These are phyloP conservation scores for Trichopria drosophilae DNA, from an alignment of 2,888 invertebrate species.

Conservation along the genomic window DNA sequence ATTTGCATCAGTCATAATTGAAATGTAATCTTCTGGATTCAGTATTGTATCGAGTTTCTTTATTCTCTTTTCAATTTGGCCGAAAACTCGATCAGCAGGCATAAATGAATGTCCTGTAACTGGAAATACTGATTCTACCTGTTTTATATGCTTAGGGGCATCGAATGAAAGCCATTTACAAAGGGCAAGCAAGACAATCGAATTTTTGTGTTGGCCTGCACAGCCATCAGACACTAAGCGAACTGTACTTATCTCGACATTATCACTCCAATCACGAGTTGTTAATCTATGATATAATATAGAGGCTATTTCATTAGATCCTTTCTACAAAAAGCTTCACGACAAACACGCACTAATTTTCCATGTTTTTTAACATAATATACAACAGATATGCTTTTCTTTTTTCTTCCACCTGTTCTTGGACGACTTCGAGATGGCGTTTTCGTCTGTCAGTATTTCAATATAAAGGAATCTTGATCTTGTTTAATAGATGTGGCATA, in stretches of 20 bases:
- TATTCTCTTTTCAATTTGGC: no score
- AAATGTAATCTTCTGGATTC: conserved; percentile 1
- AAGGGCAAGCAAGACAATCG: neutral
- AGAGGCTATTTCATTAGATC: conserved; percentile 15
- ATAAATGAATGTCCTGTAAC: conserved; percentile 17
- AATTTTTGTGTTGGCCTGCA: conserved; percentile 13
- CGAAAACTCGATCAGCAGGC: conserved; percentile 17
- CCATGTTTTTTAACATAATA: no score
- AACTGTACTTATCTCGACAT: neutral
- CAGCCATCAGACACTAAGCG: conserved; percentile 14
- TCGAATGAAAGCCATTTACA: no score
- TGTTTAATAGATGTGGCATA: conserved; percentile 1
- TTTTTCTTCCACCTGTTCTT: no score
- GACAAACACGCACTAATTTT: no score
- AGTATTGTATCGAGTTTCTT: conserved; percentile 10
- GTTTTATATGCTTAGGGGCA: conserved; percentile 1
- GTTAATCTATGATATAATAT: neutral
- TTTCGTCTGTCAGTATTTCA: conserved; percentile 7
- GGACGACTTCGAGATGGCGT: no score
- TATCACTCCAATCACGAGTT: conserved; percentile 1
- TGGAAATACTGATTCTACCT: conserved; percentile 9
- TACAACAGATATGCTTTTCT: no score
- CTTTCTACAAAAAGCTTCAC: no score
- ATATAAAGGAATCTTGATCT: conserved; percentile 8
- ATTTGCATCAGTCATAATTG: neutral